These are phyloP conservation scores for Eilema depressum DNA, from an alignment of 2,888 invertebrate genomes.

Conservation along the genomic window DNA sequence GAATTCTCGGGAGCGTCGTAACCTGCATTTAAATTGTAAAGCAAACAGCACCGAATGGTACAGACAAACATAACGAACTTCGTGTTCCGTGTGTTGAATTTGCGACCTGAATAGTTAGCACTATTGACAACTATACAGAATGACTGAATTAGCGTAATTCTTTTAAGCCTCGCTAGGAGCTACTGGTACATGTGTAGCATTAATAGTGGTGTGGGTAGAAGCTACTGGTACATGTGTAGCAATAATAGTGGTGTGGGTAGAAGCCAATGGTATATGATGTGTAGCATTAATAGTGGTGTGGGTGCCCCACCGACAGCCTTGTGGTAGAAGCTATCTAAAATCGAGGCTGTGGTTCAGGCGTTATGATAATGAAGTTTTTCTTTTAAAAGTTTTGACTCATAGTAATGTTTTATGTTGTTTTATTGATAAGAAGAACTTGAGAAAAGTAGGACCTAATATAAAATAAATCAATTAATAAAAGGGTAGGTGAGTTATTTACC, in stretches of 20 bases:
- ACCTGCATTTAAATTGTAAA: slow-evolving; percentile 71
- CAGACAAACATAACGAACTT: slow-evolving; percentile 64
- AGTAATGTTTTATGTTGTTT: too few species aligned
- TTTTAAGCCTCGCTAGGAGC: background rate
- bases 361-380: too few species aligned
- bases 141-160: background rate
- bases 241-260: background rate
- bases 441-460: background rate
- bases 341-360: too few species aligned
- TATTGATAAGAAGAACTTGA: background rate
- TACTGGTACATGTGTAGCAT: background rate
- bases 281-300: background rate
- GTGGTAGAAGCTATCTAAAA: too few species aligned
- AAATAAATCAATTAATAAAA: background rate
- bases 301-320: too few species aligned
- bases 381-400: too few species aligned
- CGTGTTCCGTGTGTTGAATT: slow-evolving; percentile 60
- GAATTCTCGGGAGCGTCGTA: slow-evolving; percentile 51
- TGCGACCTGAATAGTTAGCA: slow-evolving; percentile 53
- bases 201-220: background rate
- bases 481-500: too few species aligned
- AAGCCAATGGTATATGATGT: background rate
- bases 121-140: slow-evolving; percentile 1
- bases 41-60: slow-evolving; percentile 60
- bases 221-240: background rate